Evolutionary conservation across 2,888 invertebrate genomes (phyloP), one percentile per base, ranked within the genome.

Genomic region (Meghimatium bilineatum): DNA sequence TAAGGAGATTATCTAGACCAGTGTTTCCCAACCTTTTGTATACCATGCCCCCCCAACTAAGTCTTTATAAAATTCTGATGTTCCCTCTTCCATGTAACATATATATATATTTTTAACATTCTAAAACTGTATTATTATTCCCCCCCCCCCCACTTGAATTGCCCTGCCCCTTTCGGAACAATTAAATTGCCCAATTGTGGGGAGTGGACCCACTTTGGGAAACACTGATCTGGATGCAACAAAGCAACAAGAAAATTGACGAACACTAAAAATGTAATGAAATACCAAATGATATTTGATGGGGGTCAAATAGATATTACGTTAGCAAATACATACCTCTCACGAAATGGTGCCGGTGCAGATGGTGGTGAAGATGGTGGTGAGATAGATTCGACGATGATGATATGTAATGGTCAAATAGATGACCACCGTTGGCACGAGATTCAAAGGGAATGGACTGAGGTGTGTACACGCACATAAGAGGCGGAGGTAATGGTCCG

Each of bases 291-390:
- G 12, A 44, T 12, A 44, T 44, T n/a, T 44, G 12, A 44, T 44
- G 44, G 44, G n/a, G 44, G 6, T 44, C 12, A 44, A 44, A 8
- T 44, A 12, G 12, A 8, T 44, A 12, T 44, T 8, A 5, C 12
- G n/a, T 44, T 32, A 67, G 29, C 0, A 20, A 71, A 0, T 52
- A 75, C 75, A 26, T 75, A 75, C 75, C 75, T 75, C 56, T 49
- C 32, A 52, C 32, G 20, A 52, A 56, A 75, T 52, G 75, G 34
- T 77, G 77, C 26, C 60, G 56, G n/a, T 32, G 60, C 17, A 77
- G 56, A 77, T 77, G 63, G 26, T 63, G 60, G 60, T 60, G 77
- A 60, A 60, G 77, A 56, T 77, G 77, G n/a, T 38, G 60, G 14
- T 77, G 79, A 26, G 77, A 17, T 0, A 77, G 38, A 56, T 10